Conservation (phyloP, 2,797 vertebrate species). For the Pangasius sanitwongsei region DNA sequence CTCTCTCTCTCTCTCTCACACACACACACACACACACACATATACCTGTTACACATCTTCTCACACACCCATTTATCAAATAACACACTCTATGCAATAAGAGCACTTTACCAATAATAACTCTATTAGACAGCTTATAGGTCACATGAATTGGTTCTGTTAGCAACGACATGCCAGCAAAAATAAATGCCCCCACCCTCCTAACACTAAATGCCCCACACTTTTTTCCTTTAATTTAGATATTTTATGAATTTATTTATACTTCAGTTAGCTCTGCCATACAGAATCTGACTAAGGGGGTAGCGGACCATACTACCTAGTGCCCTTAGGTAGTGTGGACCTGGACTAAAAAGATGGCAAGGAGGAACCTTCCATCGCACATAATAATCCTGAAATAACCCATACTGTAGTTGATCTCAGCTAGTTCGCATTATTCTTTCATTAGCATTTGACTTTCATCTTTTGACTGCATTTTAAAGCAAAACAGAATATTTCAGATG, state of each 20-base stretch:
- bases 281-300: neutral
- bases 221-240: no score
- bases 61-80: neutral
- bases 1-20: neutral
- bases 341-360: neutral
- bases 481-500: neutral
- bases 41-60: neutral
- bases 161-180: neutral
- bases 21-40: neutral
- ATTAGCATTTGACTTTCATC: neutral
- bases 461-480: neutral
- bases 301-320: neutral
- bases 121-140: neutral
- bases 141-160: neutral
- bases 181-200: neutral
- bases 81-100: neutral
- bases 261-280: neutral
- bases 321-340: neutral
- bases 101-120: no score
- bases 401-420: neutral
- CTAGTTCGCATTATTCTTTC: neutral
- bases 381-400: neutral
- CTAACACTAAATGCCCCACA: neutral
- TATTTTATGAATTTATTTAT: no score
- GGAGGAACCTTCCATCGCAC: neutral